phyloP scores from a whole-genome alignment of 1,140 invertebrate genomes.

The Pollicipes pollicipes region DNA sequence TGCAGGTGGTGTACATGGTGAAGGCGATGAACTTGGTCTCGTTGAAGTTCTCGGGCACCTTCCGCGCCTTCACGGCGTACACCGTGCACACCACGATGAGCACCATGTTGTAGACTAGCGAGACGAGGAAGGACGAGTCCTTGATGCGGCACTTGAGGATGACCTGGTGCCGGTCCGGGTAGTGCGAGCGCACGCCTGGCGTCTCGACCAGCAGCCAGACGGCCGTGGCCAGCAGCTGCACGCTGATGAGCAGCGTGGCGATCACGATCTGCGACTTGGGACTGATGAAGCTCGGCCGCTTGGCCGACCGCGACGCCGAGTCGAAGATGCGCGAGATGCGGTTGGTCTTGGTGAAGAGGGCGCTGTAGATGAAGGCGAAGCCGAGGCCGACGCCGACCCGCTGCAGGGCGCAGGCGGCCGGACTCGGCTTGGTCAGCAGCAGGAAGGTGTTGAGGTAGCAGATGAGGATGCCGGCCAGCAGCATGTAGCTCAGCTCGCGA shows the following conservation, averaged over 20 bases:
- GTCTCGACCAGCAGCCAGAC: slow-evolving; percentile 40
- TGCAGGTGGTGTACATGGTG: too few relatives aligned
- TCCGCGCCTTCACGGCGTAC: slow-evolving; percentile 41
- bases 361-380: slow-evolving; percentile 40
- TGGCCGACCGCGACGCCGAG: slow-evolving; percentile 43
- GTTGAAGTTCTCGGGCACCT: slow-evolving; percentile 46
- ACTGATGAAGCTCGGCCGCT: too few relatives aligned
- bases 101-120: slow-evolving; percentile 41
- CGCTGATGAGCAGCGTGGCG: slow-evolving; percentile 40
- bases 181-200: slow-evolving; percentile 33
- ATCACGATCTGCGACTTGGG: slow-evolving; percentile 55
- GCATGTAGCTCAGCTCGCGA: slow-evolving; percentile 41
- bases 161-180: slow-evolving; percentile 30
- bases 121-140: slow-evolving; percentile 39
- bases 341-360: slow-evolving; percentile 44
- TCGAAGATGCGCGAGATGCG: slow-evolving; percentile 42
- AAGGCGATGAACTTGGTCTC: too few relatives aligned
- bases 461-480: slow-evolving; percentile 30
- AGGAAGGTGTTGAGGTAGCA: slow-evolving; percentile 33
- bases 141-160: slow-evolving; percentile 41
- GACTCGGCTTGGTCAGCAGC: slow-evolving; percentile 31
- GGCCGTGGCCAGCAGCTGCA: slow-evolving; percentile 27
- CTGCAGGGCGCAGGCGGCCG: slow-evolving; percentile 31
- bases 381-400: too few relatives aligned
- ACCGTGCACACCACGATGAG: slow-evolving; percentile 42